Evolutionary conservation across 2,888 invertebrate genomes (phyloP), one percentile per base, ranked within the genome.

Genomic region (Agriopis leucophaearia): DNA sequence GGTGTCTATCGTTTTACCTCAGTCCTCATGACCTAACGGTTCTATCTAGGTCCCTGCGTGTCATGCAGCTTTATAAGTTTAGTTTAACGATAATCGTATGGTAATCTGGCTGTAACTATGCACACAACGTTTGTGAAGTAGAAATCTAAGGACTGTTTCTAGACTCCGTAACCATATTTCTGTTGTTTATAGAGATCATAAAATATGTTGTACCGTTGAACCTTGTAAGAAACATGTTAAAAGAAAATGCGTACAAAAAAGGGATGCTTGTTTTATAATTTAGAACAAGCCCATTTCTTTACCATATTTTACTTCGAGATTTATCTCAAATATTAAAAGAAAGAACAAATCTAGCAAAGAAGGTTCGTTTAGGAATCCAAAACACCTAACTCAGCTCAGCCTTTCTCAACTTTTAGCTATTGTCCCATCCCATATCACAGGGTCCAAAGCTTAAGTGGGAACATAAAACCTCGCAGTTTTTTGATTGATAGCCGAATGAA

Each of bases 401-500:
- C 6, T 27, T 56, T 48, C 13, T 42, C 45, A 36, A 10, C 18
- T 27, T 27, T 42, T 8, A 40, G 18, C 40, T 13, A 27, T 38
- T 54, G 27, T 48, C n/a, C 35, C 47, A 57, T 35, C 42, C 8
- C 48, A 13, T 36, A 60, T 59, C 40, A 57, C 45, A 36, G 44
- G 38, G 27, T 56, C 60, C 51, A 45, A 44, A 58, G 63, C 18
- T 67, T 58, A 63, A 63, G 68, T 61, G 60, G 56, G 45, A 51
- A 63, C 69, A 65, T 70, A 70, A 69, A 71, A 66, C 67, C 42
- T 13, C 64, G 60, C 67, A 61, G 68, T 68, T 74, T 75, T 69
- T 70, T 74, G 90, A 91, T 88, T 88, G 91, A 90, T 90, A 80
- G 80, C 78, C 84, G 80, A 84, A 86, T 81, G 81, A 82, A 85